Base-by-base conservation (phyloP, 2,888 invertebrate genomes). In the Plemyria rubiginata region DNA sequence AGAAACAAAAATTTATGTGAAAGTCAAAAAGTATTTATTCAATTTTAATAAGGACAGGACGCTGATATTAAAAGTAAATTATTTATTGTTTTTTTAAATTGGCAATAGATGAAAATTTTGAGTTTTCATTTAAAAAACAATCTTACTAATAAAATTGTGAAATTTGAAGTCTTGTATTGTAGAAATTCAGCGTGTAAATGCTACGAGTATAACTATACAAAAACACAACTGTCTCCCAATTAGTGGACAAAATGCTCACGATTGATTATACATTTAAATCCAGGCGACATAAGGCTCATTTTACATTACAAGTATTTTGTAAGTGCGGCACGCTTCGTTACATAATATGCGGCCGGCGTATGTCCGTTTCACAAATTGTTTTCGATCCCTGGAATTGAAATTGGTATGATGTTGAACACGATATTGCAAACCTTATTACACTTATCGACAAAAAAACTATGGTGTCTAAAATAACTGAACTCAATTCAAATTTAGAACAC, bases 361-460 rank as follows among this genome's bases (percentile, higher is more conserved):
- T 41, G 51, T 36, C 32, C 12, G 45, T 38, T 48, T 51, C 28
- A 36, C 15, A 49, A 55, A 56, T 64, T 64, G 63, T 48, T 56
- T 55, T 53, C 52, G 46, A 52, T 55, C 48, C 55, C 8, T 22
- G 6, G 59, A 58, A 59, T 59, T 59, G 54, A 60, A 64, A 55
- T 64, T 54, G 41, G 15, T 54, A 41, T 54, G 13, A 22, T 32
- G 28, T 43, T 50, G 49, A 50, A 60, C 53, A 40, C 48, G 48
- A 48, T 48, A 54, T 53, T 13, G 29, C 13, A 45, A 16, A 45
- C 16, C 4, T 16, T 13, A 45, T 16, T 16, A 45, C 45, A 16
- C 45, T 45, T 16, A 11, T 45, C 22, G 22, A 3, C 22, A 22
- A 22, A 22, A 22, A 22, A 22, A 22, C 3, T 22, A 3, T 22